phyloP scores from a whole-genome alignment of 2,113 vertebrate species.

The Pelmatolapia mariae region DNA sequence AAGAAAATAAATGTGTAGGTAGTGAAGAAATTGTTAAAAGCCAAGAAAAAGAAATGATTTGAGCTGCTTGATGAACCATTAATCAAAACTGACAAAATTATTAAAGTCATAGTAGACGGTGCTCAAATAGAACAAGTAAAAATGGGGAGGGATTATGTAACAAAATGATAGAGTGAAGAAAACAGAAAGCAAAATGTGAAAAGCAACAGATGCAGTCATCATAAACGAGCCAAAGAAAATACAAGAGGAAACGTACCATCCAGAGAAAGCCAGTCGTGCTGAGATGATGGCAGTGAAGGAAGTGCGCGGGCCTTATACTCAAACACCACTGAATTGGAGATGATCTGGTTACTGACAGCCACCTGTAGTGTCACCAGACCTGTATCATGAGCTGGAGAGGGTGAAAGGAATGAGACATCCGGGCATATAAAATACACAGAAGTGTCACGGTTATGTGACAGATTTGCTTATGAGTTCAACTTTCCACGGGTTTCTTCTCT shows the following conservation, averaged over 20 bases:
- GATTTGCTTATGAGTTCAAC: background rate
- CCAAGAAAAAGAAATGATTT: background rate
- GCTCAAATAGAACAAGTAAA: background rate
- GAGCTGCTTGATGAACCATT: background rate
- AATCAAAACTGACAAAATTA: background rate
- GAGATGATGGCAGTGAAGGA: slow-evolving; percentile 94
- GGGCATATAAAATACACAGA: background rate
- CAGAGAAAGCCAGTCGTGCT: slow-evolving; percentile 98
- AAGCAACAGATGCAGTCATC: background rate
- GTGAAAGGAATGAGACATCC: background rate
- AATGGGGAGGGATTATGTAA: background rate
- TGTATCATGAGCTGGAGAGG: slow-evolving; percentile 90
- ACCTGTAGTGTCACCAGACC: slow-evolving; percentile 98
- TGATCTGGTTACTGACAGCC: slow-evolving; percentile 97
- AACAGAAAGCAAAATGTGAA: background rate
- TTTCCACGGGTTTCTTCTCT: background rate
- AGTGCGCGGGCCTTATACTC: slow-evolving; percentile 98
- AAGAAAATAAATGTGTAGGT: background rate
- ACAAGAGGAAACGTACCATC: slow-evolving; percentile 79
- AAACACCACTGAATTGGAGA: slow-evolving; percentile 98
- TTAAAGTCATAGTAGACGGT: background rate
- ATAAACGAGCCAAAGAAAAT: background rate
- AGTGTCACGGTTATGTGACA: background rate
- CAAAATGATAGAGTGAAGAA: background rate
- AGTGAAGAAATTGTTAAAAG: background rate